Conservation (phyloP, 2,888 invertebrate species). For the Lumbricus terrestris region DNA sequence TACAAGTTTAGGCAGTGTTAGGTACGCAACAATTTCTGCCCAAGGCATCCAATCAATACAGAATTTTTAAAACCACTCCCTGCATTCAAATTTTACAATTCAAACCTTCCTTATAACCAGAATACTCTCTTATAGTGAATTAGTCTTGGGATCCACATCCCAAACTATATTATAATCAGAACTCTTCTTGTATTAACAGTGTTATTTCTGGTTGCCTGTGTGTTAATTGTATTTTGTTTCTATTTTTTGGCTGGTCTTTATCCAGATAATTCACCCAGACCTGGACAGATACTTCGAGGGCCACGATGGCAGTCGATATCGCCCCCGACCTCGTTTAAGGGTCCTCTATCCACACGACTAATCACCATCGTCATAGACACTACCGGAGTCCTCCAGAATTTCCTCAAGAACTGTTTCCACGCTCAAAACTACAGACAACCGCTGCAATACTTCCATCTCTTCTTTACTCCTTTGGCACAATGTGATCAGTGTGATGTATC, state of each 20-base stretch:
- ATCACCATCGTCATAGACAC: background rate
- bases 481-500: too few relatives aligned
- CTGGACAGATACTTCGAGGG: constrained; percentile 60
- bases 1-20: too few relatives aligned
- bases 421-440: background rate
- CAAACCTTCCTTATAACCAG: too few relatives aligned
- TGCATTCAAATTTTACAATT: too few relatives aligned
- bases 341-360: constrained; percentile 61
- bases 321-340: constrained; percentile 59
- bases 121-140: too few relatives aligned
- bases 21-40: too few relatives aligned
- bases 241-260: constrained; percentile 16
- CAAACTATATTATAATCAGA: too few relatives aligned
- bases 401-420: background rate
- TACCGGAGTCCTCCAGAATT: background rate
- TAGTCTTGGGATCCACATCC: too few relatives aligned
- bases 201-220: background rate
- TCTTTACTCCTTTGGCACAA: too few relatives aligned
- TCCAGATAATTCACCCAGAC: constrained; percentile 59
- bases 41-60: too few relatives aligned
- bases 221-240: background rate
- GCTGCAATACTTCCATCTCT: background rate
- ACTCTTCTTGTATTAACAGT: too few relatives aligned
- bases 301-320: constrained; percentile 62
- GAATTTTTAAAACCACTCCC: too few relatives aligned